These are phyloP conservation scores for Muscicapa adusta DNA, from an alignment of 2,113 vertebrate species.

Conservation along the genomic window DNA sequence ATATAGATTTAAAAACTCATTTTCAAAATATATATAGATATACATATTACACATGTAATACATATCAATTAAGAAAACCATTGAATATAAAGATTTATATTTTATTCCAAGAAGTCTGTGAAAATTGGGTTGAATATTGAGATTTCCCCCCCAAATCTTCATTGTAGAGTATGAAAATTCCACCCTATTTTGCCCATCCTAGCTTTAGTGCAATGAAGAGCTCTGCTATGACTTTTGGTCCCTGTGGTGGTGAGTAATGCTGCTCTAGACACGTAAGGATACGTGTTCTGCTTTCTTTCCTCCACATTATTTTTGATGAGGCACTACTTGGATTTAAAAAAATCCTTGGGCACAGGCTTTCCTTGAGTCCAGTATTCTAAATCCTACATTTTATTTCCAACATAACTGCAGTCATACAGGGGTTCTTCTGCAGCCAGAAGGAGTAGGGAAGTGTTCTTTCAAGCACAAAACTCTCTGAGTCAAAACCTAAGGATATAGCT, in stretches of 20 bases:
- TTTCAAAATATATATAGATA: neutral
- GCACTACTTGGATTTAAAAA: neutral
- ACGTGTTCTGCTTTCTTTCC: neutral
- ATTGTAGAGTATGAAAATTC: neutral
- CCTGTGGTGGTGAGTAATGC: neutral
- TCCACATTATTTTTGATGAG: neutral
- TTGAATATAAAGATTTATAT: neutral
- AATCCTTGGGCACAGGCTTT: neutral
- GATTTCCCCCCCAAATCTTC: neutral
- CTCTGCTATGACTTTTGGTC: neutral
- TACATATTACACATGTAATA: neutral
- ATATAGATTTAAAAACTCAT: neutral
- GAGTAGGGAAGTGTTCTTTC: neutral
- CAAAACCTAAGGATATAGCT: neutral
- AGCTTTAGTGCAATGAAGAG: neutral
- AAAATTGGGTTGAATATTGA: neutral
- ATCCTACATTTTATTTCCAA: neutral
- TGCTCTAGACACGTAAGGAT: neutral
- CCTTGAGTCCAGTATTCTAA: neutral
- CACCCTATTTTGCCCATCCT: neutral
- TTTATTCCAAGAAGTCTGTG: neutral
- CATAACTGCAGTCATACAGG: neutral
- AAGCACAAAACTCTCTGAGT: neutral
- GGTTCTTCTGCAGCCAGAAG: neutral
- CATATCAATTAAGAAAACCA: neutral